Percentiles rank a stretch among this genome's conserved stretches.
These are phyloP conservation scores for Struthio camelus DNA, from an alignment of 2,113 vertebrate genomes.

Conservation along the genomic window DNA sequence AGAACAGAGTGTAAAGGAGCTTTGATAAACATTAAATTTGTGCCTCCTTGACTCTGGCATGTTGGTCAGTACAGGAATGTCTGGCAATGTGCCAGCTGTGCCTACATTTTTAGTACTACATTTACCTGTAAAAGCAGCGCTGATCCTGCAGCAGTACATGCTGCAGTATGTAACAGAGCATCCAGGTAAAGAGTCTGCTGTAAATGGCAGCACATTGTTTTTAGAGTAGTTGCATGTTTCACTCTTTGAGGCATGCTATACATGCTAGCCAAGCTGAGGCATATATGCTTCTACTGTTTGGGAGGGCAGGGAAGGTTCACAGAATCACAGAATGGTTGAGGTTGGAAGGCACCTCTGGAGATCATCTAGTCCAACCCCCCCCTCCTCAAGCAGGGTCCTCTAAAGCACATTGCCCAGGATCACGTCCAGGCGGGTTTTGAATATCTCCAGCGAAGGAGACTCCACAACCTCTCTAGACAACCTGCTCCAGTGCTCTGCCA, in stretches of 20 bases:
- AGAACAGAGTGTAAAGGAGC: background rate
- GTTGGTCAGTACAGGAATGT: background rate
- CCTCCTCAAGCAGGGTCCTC: background rate
- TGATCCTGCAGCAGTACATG: background rate
- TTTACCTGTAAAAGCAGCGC: background rate
- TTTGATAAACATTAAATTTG: background rate
- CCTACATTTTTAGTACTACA: background rate
- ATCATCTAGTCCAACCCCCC: background rate
- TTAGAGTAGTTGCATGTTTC: background rate
- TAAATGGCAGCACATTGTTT: background rate
- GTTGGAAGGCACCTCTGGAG: background rate
- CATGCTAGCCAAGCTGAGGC: background rate
- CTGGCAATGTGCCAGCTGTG: too few species aligned
- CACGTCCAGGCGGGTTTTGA: background rate
- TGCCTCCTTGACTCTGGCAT: background rate
- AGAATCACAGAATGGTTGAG: background rate
- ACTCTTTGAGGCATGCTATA: background rate
- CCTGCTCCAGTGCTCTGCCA: too few species aligned
- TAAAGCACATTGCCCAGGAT: background rate
- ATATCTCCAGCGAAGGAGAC: too few species aligned
- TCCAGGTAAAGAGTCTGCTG: background rate
- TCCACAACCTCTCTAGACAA: too few species aligned
- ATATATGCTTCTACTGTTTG: fast-evolving
- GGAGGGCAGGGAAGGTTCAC: background rate
- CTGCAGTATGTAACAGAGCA: background rate